These are phyloP conservation scores for Eupithecia exiguata DNA, from an alignment of 2,888 invertebrate species.

Conservation along the genomic window DNA sequence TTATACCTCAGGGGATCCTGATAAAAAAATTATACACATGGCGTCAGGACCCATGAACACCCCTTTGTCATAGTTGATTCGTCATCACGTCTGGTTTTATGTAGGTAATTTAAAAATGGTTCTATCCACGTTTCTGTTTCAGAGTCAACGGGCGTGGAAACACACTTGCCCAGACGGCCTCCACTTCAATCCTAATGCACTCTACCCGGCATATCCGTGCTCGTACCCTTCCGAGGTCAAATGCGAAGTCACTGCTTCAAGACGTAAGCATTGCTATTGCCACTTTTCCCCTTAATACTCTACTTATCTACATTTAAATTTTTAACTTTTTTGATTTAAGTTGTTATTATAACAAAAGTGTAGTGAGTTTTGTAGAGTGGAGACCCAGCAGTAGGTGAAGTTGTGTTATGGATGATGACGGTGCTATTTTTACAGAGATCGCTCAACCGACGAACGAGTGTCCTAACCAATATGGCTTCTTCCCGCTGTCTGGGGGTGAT, in stretches of 20 bases:
- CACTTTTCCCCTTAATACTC: not conserved
- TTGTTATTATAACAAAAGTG: too few species aligned
- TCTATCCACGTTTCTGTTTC: conserved; percentile 17
- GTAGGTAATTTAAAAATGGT: not conserved
- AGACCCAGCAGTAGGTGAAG: too few species aligned
- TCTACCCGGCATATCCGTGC: conserved; percentile 86
- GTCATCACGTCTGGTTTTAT: too few species aligned
- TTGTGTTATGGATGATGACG: not conserved
- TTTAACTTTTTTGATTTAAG: not conserved
- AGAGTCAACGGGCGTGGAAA: conserved; percentile 85
- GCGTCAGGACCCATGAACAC: too few species aligned
- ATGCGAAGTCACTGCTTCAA: conserved; percentile 84
- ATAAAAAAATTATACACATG: too few species aligned
- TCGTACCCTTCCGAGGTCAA: conserved; percentile 90
- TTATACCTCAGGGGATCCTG: too few species aligned
- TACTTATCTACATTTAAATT: not conserved
- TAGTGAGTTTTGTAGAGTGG: too few species aligned
- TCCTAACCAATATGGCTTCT: conserved; percentile 59
- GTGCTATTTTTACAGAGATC: conserved; percentile 20
- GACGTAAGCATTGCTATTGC: conserved; percentile 47
- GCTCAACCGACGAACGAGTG: conserved; percentile 43
- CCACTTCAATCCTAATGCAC: conserved; percentile 86
- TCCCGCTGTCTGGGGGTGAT: conserved; percentile 54
- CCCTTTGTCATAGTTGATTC: too few species aligned
- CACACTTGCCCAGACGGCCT: conserved; percentile 89